Base-by-base conservation (phyloP, 2,888 invertebrate species). In the Trichogramma dendrolimi region DNA sequence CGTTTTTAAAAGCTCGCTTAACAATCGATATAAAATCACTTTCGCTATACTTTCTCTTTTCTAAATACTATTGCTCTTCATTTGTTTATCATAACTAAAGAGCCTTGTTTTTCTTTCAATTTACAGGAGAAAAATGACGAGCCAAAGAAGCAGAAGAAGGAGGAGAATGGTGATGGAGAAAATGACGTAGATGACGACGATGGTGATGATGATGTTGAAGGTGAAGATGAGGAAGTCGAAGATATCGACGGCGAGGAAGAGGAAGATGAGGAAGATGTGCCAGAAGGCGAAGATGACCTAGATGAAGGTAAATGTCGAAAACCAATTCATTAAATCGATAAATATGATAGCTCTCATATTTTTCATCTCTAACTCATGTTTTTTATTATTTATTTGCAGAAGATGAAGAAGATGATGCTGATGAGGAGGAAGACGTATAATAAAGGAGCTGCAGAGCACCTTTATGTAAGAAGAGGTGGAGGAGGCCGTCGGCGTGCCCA, bases 141-240 rank as follows among this genome's bases (percentile, higher is more conserved):
- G 65, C 85, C 86, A 69, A 90, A 90, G 82, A 90, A 90, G 81
- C 86, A 87, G 81, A 88, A 88, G 83, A 90, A 89, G 81, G 89
- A 89, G 75, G 89, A 90, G 76, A 89, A 90, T 73, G 89, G 89
- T 43, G 88, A 86, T 60, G 87, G 86, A 40, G 86, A 86, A 64
- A 83, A 83, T 67, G 83, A 84, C 6, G 84, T 83, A 39, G 82
- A 83, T 51, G 82, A 81, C 14, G n/a, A 64, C n/a, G 82, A 81
- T 11, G 88, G 87, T 62, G 85, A 85, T 66, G 85, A 86, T 62
- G 86, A 86, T 62, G 84, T 83, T 60, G 85, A 84, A 61, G 85
- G 81, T 27, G 86, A 85, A 48, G 87, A 86, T 40, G 86, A 85
- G 57, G 87, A 86, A 67, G 84, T 84, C 64, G 86, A 85, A 70